Base-by-base conservation (phyloP, 2,888 invertebrate species). In the Epicampocera succincta region DNA sequence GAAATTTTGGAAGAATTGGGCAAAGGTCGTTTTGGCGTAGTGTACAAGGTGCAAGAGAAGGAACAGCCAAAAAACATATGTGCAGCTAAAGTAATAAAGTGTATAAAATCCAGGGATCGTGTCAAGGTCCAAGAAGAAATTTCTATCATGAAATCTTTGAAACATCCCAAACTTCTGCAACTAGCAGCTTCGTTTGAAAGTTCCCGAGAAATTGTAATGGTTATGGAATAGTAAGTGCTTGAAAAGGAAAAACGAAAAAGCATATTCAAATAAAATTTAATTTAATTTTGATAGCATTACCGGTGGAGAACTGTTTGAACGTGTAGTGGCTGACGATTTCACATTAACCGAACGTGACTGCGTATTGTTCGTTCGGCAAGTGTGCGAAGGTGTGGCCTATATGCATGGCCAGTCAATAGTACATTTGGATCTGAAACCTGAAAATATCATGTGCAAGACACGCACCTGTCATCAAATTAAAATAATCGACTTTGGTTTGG, bases 361-460 rank as follows among this genome's bases (percentile, higher is more conserved):
- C 87, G 94, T 97, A 77, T 92, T 96, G 79, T 98, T 98, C 89
- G 94, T 97, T 92, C 93, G 95, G 50, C 98, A 98, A 91, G 97
- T 98, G 61, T 97, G 97, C 90, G 96, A 97, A 87, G 98, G 97
- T 1, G 95, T 98, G 4, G 93, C 94, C 65, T 98, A 97, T 88
- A 96, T 99, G 94, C 98, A 98, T 90, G 92, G 93, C 21, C 94
- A 94, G 87, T 94, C 94, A 84, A 94, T 98, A 78, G 95, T 97
- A 50, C 98, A 98, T 91, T 92, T 98, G 84, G 98, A 98, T 90
- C 91, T 98, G 80, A 98, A 98, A 93, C 98, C 98, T 0, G 98
- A 98, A 91, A 99, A 99, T 90, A 97, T 99, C 69, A 95, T 99
- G 93, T 98, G 98, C 90, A 93, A 96, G 68, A 95, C 95, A 4